Percentiles rank a stretch among this genome's conserved stretches.
phyloP scores from a whole-genome alignment of 2,113 vertebrate genomes.

The Himantopus leucocephalus region DNA sequence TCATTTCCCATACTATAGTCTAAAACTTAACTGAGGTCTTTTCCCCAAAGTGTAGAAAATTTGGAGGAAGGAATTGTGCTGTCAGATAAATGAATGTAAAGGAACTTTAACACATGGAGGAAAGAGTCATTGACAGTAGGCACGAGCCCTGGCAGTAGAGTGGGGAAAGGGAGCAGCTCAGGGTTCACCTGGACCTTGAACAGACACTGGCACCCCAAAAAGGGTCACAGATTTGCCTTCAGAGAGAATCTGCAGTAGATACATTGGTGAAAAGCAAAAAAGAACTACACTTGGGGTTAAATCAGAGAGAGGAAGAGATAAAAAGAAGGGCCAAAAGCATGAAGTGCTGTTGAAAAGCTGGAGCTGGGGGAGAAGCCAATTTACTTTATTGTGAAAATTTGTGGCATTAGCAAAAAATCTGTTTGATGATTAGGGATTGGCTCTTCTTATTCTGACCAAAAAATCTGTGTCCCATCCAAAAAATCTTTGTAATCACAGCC shows the following conservation, averaged over 20 bases:
- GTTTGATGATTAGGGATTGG: neutral
- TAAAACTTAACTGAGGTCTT: neutral
- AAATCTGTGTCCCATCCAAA: neutral
- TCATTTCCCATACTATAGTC: neutral
- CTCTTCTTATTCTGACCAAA: neutral
- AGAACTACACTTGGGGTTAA: neutral
- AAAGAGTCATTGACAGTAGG: neutral
- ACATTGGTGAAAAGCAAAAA: neutral
- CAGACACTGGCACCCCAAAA: neutral
- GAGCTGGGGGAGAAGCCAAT: neutral
- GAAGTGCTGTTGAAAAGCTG: neutral
- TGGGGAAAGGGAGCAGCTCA: rapidly evolving
- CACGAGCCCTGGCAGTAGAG: neutral
- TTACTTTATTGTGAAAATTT: neutral
- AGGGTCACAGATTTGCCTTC: neutral
- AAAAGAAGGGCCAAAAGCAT: neutral
- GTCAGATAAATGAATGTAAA: neutral
- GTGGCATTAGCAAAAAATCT: neutral
- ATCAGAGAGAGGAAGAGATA: neutral
- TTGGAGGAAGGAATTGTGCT: neutral
- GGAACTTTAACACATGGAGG: neutral
- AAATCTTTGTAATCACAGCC: neutral
- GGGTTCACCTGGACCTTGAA: neutral
- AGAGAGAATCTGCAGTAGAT: neutral
- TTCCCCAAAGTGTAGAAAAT: neutral